Evolutionary conservation across 1,140 invertebrate genomes (phyloP), one percentile per base, ranked within the genome.

Genomic region (Penaeus indicus): DNA sequence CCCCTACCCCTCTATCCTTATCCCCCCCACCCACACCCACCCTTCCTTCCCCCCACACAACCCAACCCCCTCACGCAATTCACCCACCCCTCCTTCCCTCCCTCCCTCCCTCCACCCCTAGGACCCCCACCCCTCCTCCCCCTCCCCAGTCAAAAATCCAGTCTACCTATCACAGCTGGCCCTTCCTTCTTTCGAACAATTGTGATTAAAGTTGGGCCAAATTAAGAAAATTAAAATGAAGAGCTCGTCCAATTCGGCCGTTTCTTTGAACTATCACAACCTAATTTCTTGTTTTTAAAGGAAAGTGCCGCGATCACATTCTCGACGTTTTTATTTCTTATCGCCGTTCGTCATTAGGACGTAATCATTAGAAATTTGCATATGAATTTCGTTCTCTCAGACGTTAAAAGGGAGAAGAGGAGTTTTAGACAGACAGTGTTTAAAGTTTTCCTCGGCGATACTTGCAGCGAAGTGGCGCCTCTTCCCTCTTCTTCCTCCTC

Each of bases 201-300:
- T 90, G 89, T 90, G 89, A 90, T 90, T 90, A 86, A 90, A 90
- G 85, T 90, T 84, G 89, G 80, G 81, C 61, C 79, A 84, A 90
- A 90, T 87, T 90, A 87, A 90, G 85, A 87, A 90, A 90, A 90
- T 87, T 90, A 84, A 90, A 90, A 90, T 80, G 85, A 54, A 90
- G 85, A 27, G 79, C 60, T 85, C 83, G 60, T 81, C 84, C 84
- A 89, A 89, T 89, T 89, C 84, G 21, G 32, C 47, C 78, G 42
- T 90, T 86, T 87, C 89, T 90, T 90, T 90, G 89, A 90, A 90
- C 89, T 84, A 90, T 87, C 89, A 72, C 89, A 87, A 90, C 69
- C 89, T 90, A 86, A 90, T 90, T 90, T 90, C 89, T 84, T 87
- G 85, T 90, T 88, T 90, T 86, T 90, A 86, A 79, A 69, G 25